These are phyloP conservation scores for Kuschelorhynchus macadamiae DNA, from an alignment of 2,888 invertebrate species.

Conservation along the genomic window DNA sequence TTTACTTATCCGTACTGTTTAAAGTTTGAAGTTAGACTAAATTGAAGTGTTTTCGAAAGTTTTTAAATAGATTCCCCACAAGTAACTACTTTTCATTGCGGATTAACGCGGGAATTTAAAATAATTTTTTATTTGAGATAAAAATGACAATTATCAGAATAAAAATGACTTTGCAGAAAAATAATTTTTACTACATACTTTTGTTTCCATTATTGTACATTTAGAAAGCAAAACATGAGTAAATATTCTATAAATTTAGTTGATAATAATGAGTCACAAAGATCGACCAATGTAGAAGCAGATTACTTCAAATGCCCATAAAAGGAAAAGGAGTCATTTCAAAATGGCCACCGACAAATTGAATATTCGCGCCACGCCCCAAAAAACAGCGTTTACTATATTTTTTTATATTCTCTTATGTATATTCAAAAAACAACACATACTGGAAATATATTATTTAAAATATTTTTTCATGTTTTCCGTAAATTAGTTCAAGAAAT, in stretches of 20 bases:
- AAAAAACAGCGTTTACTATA: conserved; percentile 15
- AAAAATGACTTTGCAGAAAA: conserved; percentile 16
- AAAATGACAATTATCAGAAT: conserved; percentile 16
- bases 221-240: not conserved
- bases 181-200: not conserved
- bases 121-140: not conserved
- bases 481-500: not conserved
- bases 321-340: conserved; percentile 72
- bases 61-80: conserved; percentile 23
- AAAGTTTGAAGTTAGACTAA: conserved; percentile 5
- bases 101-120: conserved; percentile 40
- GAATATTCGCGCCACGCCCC: conserved; percentile 65
- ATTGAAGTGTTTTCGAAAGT: not conserved
- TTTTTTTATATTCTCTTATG: not conserved
- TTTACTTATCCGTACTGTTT: not conserved
- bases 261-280: conserved; percentile 15
- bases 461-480: not conserved
- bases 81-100: conserved; percentile 33
- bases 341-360: conserved; percentile 66
- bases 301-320: conserved; percentile 76
- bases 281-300: conserved; percentile 72
- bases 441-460: not conserved
- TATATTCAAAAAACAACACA: not conserved
- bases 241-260: not conserved
- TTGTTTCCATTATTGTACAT: conserved; percentile 11